Evolutionary conservation across 2,888 invertebrate genomes (phyloP).

Genomic region (Mesorhabditis spiculigera): DNA sequence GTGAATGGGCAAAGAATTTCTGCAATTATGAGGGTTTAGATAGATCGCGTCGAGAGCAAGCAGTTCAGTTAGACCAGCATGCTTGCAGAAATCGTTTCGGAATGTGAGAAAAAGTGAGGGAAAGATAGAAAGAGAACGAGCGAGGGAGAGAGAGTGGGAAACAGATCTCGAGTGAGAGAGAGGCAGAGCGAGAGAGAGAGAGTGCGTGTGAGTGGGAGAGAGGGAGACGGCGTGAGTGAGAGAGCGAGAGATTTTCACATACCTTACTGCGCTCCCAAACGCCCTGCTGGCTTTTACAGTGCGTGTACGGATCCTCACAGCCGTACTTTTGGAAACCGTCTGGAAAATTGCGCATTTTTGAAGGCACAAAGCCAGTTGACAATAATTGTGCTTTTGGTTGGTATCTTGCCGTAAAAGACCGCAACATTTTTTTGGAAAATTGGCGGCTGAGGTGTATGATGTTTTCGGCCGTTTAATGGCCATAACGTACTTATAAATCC

Average conservation of each 20-base stretch:
- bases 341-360: neutral
- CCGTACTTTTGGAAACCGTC: neutral
- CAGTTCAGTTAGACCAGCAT: too few relatives aligned
- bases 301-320: neutral
- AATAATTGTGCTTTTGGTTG: too few relatives aligned
- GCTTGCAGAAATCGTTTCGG: too few relatives aligned
- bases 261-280: slow-evolving; percentile 2
- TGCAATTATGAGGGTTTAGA: neutral
- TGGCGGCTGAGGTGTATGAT: too few relatives aligned
- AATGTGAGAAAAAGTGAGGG: too few relatives aligned
- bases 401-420: too few relatives aligned
- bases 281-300: neutral
- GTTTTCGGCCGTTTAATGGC: neutral
- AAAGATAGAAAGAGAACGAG: too few relatives aligned
- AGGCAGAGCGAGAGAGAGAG: too few relatives aligned
- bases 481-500: slow-evolving; percentile 1
- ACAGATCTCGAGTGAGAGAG: too few relatives aligned
- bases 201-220: too few relatives aligned
- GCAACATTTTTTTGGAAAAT: neutral
- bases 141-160: too few relatives aligned
- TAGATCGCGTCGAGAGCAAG: neutral
- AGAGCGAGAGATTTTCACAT: neutral
- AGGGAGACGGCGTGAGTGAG: too few relatives aligned
- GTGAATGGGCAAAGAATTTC: neutral
- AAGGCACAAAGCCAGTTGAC: neutral